phyloP scores from a whole-genome alignment of 2,797 vertebrate species.

The Leuciscus waleckii region DNA sequence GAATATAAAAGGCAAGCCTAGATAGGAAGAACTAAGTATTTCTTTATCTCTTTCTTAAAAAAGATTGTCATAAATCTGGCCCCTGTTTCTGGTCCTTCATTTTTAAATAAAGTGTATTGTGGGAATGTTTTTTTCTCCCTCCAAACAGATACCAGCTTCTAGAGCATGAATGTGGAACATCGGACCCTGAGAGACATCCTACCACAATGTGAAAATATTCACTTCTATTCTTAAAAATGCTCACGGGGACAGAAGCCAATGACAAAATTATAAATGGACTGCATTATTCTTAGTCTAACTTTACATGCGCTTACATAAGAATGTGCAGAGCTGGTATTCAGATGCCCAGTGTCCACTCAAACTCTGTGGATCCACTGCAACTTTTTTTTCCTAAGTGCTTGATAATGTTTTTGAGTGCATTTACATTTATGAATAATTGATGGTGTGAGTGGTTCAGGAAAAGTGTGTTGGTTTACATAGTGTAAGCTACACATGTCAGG shows the following conservation, averaged over 20 bases:
- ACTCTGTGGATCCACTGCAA: slow-evolving; percentile 19
- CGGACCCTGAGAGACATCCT: slow-evolving; percentile 27
- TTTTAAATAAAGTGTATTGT: slow-evolving; percentile 5
- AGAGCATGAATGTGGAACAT: slow-evolving; percentile 46
- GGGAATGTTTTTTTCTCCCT: neutral
- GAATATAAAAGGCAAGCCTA: neutral
- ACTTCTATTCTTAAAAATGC: slow-evolving; percentile 25
- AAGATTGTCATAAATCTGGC: neutral
- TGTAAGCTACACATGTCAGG: slow-evolving; percentile 52
- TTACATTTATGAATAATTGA: slow-evolving; percentile 62
- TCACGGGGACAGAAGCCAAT: slow-evolving; percentile 15
- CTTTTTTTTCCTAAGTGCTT: slow-evolving; percentile 46
- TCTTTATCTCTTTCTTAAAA: neutral
- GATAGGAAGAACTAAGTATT: neutral
- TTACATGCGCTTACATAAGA: slow-evolving; percentile 19
- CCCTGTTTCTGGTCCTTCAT: neutral
- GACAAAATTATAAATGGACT: slow-evolving; percentile 37
- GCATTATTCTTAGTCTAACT: slow-evolving; percentile 29
- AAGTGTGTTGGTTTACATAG: slow-evolving; percentile 50
- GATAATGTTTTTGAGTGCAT: slow-evolving; percentile 55
- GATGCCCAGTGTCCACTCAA: slow-evolving; percentile 16
- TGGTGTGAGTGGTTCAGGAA: slow-evolving; percentile 46
- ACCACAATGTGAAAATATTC: slow-evolving; percentile 25
- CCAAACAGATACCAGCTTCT: slow-evolving; percentile 14
- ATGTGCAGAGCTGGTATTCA: neutral